These are phyloP conservation scores for Idaea dimidiata DNA, from an alignment of 2,888 invertebrate species.

Conservation along the genomic window DNA sequence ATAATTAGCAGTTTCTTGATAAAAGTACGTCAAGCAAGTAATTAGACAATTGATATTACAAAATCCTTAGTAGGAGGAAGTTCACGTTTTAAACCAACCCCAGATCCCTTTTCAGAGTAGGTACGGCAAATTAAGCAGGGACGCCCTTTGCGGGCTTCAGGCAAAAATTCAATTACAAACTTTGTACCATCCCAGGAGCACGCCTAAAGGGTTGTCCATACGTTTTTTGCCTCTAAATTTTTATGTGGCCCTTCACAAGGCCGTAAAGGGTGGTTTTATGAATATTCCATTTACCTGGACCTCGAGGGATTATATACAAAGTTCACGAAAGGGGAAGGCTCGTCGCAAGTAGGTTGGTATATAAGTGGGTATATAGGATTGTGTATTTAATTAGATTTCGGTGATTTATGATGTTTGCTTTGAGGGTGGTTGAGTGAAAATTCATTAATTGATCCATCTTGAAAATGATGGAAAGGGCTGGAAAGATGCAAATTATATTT, in stretches of 20 bases:
- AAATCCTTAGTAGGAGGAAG: slow-evolving; percentile 18
- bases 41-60: background rate
- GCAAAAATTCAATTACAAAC: slow-evolving; percentile 81
- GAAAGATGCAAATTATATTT: background rate
- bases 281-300: slow-evolving; percentile 72
- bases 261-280: slow-evolving; percentile 76
- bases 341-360: slow-evolving; percentile 1
- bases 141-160: slow-evolving; percentile 77
- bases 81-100: slow-evolving; percentile 32
- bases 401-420: slow-evolving; percentile 27
- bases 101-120: slow-evolving; percentile 63
- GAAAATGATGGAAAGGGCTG: slow-evolving; percentile 1
- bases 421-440: slow-evolving; percentile 8
- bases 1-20: no score
- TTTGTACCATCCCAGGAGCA: slow-evolving; percentile 75
- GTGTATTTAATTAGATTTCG: slow-evolving; percentile 40
- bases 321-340: slow-evolving; percentile 42
- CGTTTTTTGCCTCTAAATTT: slow-evolving; percentile 74
- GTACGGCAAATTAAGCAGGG: slow-evolving; percentile 75
- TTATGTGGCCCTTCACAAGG: slow-evolving; percentile 77
- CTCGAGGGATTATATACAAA: slow-evolving; percentile 57
- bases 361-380: slow-evolving; percentile 26
- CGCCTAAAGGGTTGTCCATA: slow-evolving; percentile 64
- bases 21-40: no score
- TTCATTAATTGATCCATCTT: background rate